These are phyloP conservation scores for Saccopteryx bilineata DNA, from an alignment of 2,113 vertebrate genomes.

Conservation along the genomic window DNA sequence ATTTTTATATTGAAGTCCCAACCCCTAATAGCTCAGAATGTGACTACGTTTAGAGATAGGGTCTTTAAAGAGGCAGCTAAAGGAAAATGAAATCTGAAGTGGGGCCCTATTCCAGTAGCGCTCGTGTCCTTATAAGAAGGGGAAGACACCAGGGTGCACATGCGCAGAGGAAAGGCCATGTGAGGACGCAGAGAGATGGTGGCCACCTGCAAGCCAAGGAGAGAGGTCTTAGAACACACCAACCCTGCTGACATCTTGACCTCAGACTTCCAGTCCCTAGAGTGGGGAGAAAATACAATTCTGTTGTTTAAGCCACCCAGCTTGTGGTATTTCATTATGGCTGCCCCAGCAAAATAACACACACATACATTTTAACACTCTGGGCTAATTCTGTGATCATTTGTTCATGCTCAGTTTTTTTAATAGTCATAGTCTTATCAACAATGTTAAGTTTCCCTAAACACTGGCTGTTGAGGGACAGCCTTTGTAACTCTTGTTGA, in stretches of 20 bases:
- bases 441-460: not conserved
- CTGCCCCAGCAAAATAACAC: not conserved
- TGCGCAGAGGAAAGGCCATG: not conserved
- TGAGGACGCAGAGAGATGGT: not conserved
- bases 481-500: not conserved
- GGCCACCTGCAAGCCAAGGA: not conserved
- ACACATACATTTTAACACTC: not conserved
- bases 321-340: not conserved
- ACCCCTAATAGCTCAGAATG: not conserved
- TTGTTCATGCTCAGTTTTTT: not conserved
- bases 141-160: not conserved
- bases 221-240: not conserved
- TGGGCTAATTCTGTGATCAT: not conserved
- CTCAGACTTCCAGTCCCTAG: not conserved
- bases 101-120: not conserved
- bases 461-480: not conserved
- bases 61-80: not conserved
- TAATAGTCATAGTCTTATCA: not conserved
- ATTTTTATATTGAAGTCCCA: not conserved
- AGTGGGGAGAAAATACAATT: not conserved
- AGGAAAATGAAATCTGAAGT: not conserved
- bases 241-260: not conserved
- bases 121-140: not conserved
- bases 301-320: not conserved
- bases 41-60: not conserved